Conservation (phyloP, 2,888 invertebrate genomes). For the Napeogenes sylphis region DNA sequence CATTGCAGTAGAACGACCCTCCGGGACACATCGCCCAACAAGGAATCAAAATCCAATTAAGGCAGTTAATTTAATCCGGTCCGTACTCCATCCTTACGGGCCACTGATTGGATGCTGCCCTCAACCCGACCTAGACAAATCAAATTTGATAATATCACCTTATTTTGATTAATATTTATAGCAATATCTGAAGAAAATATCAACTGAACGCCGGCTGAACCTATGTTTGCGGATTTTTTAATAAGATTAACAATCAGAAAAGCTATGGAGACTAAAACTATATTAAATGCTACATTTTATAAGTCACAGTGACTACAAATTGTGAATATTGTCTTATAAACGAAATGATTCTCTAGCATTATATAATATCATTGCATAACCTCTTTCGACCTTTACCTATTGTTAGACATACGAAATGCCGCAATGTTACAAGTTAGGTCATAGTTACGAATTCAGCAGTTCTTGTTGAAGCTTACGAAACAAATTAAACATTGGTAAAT, state of each 20-base stretch:
- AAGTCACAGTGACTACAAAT: slow-evolving; percentile 4
- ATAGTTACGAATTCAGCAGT: slow-evolving; percentile 18
- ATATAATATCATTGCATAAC: slow-evolving; percentile 31
- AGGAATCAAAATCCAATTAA: slow-evolving; percentile 77
- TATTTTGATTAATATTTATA: slow-evolving; percentile 5
- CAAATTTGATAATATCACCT: neutral
- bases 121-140: slow-evolving; percentile 20
- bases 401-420: slow-evolving; percentile 30
- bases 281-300: neutral
- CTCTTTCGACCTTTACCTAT: slow-evolving; percentile 28
- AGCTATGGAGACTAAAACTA: too few relatives aligned
- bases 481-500: too few relatives aligned
- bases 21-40: slow-evolving; percentile 68
- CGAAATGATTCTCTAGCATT: slow-evolving; percentile 24
- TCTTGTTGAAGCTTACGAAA: neutral
- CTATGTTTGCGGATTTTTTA: too few relatives aligned
- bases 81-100: slow-evolving; percentile 61
- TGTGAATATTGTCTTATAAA: slow-evolving; percentile 19
- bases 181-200: neutral
- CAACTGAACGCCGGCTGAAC: neutral
- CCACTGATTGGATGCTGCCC: slow-evolving; percentile 56
- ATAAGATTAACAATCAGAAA: too few relatives aligned
- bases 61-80: slow-evolving; percentile 76
- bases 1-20: slow-evolving; percentile 26
- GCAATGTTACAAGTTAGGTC: slow-evolving; percentile 26